A percentile compares a stretch with the other conserved stretches of the same genome.
These are phyloP conservation scores for Phalacrocorax carbo DNA, from an alignment of 2,113 vertebrate species.

Conservation along the genomic window DNA sequence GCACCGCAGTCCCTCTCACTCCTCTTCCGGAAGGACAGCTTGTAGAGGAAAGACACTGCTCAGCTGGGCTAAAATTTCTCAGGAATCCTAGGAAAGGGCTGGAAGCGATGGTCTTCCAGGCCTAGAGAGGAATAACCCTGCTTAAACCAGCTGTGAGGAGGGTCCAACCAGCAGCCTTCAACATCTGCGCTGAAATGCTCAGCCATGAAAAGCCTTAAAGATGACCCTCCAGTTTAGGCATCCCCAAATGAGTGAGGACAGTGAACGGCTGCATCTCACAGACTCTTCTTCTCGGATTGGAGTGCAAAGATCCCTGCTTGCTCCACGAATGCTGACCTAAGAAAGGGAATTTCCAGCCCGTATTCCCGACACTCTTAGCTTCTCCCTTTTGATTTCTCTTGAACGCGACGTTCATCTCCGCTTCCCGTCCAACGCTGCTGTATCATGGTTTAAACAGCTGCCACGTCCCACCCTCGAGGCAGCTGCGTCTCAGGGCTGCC, in stretches of 20 bases:
- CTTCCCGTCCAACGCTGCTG: background rate
- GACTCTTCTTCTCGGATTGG: background rate
- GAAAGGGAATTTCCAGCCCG: background rate
- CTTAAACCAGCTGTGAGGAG: background rate
- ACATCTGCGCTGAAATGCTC: background rate
- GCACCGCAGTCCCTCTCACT: background rate
- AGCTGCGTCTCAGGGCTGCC: background rate
- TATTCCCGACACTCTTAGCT: background rate
- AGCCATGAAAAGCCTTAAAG: background rate
- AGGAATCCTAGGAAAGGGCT: background rate
- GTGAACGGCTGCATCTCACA: background rate
- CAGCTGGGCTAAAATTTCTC: background rate
- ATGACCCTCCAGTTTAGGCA: background rate
- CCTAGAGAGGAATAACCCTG: background rate
- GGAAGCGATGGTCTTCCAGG: background rate
- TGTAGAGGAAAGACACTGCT: background rate
- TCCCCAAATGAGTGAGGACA: background rate
- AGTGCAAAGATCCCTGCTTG: background rate
- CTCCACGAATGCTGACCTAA: background rate
- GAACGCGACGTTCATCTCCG: fast-evolving
- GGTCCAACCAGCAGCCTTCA: background rate
- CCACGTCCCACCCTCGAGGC: conserved; percentile 47
- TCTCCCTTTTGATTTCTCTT: background rate
- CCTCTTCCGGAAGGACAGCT: background rate
- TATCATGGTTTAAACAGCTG: conserved; percentile 41